Evolutionary conservation across 2,797 vertebrate genomes (phyloP).

Genomic region (Peromyscus melanophrys): DNA sequence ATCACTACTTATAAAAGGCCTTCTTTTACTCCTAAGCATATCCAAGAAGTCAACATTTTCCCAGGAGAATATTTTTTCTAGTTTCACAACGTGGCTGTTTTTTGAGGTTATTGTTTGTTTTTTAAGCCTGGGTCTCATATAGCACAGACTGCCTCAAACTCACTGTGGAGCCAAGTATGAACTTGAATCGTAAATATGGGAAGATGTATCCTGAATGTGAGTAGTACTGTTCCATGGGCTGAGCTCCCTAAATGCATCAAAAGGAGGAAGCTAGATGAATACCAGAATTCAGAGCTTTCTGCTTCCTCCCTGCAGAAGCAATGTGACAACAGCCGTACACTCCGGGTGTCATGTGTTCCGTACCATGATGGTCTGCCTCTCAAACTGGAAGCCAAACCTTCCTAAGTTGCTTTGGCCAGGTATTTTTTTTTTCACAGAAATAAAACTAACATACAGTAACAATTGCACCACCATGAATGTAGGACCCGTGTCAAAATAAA

Average conservation of each 20-base stretch:
- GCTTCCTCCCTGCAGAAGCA: background rate
- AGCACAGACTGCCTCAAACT: background rate
- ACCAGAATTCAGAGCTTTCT: background rate
- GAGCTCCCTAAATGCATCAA: background rate
- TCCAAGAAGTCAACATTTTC: constrained; percentile 44
- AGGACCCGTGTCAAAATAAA: constrained; percentile 34
- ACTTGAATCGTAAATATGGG: background rate
- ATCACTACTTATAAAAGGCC: background rate
- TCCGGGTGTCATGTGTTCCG: background rate
- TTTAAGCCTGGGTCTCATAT: background rate
- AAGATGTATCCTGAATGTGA: background rate
- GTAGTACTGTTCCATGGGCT: background rate
- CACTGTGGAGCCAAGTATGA: background rate
- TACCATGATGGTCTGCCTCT: background rate
- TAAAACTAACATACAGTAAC: background rate
- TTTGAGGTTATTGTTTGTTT: background rate
- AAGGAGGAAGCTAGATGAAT: background rate
- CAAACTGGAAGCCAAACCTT: background rate
- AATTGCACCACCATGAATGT: background rate
- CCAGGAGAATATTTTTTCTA: background rate
- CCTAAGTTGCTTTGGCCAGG: background rate
- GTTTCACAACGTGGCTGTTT: background rate
- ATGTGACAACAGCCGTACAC: background rate
- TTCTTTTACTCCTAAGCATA: background rate
- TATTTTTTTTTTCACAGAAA: background rate